These are phyloP conservation scores for Panonychus citri DNA, from an alignment of 1,140 invertebrate genomes.

Conservation along the genomic window DNA sequence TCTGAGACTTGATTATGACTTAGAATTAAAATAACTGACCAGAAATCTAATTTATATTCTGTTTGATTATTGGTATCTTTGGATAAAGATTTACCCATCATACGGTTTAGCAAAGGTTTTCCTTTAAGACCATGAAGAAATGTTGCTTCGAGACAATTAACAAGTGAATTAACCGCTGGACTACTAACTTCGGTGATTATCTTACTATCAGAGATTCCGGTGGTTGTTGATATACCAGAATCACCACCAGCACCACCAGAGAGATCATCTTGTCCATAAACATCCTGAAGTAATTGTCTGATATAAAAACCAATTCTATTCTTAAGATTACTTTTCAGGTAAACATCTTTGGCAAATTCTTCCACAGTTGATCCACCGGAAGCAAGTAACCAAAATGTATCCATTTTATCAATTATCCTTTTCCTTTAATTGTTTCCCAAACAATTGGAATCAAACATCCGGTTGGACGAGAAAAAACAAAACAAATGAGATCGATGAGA, in stretches of 20 bases:
- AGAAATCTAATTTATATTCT: conserved; percentile 45
- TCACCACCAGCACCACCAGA: not conserved
- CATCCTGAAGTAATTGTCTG: not conserved
- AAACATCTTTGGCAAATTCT: conserved; percentile 14
- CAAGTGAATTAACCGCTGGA: conserved; percentile 26
- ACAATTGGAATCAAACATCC: too few species aligned
- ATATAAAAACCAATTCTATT: conserved; percentile 3
- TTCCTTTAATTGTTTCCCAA: too few species aligned
- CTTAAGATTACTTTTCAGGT: conserved; percentile 13
- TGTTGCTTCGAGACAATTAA: conserved; percentile 53
- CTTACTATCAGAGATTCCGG: not conserved
- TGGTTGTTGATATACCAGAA: not conserved
- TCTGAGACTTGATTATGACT: conserved; percentile 29
- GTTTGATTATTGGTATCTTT: conserved; percentile 55
- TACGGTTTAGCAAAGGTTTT: conserved; percentile 30
- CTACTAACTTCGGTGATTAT: conserved; percentile 1
- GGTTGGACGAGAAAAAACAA: too few species aligned
- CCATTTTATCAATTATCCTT: not conserved
- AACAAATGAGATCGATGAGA: too few species aligned
- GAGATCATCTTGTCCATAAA: not conserved
- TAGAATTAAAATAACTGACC: conserved; percentile 55
- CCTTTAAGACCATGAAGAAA: conserved; percentile 75
- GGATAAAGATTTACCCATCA: conserved; percentile 64
- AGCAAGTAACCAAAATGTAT: conserved; percentile 4
- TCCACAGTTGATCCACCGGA: conserved; percentile 10